Percentiles rank a stretch among this genome's conserved stretches.
phyloP scores from a whole-genome alignment of 1,140 invertebrate genomes.

The Halotydeus destructor region DNA sequence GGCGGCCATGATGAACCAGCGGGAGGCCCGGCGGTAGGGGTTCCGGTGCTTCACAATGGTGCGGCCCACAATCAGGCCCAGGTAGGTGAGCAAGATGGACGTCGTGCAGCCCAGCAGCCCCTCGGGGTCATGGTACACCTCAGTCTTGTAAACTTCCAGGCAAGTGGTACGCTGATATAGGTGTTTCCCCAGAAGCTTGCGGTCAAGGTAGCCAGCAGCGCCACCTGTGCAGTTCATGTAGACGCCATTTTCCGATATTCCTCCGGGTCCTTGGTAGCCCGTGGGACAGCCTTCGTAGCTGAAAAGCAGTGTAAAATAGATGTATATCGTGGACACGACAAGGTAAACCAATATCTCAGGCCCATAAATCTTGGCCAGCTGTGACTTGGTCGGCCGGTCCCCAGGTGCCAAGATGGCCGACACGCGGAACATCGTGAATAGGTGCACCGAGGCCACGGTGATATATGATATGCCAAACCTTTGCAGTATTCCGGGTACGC shows the following conservation, averaged over 20 bases:
- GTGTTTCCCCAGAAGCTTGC: conserved; percentile 39
- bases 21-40: conserved; percentile 37
- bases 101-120: conserved; percentile 43
- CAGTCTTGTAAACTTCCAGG: conserved; percentile 40
- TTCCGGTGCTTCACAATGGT: conserved; percentile 40
- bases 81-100: conserved; percentile 41
- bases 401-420: no score
- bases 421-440: no score
- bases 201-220: conserved; percentile 58
- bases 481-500: conserved; percentile 65
- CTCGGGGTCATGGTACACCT: conserved; percentile 60
- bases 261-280: conserved; percentile 66
- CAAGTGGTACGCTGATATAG: conserved; percentile 47
- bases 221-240: conserved; percentile 60
- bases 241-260: conserved; percentile 37
- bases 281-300: conserved; percentile 2
- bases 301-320: neutral
- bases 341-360: no score
- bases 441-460: conserved; percentile 34
- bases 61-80: conserved; percentile 51
- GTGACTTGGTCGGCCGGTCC: no score
- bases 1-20: conserved; percentile 46
- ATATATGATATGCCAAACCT: conserved; percentile 59
- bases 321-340: conserved; percentile 1
- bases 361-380: no score